phyloP scores from a whole-genome alignment of 37 sponge, comb jelly and placozoan species.

The Cladorhizidae sp. region DNA sequence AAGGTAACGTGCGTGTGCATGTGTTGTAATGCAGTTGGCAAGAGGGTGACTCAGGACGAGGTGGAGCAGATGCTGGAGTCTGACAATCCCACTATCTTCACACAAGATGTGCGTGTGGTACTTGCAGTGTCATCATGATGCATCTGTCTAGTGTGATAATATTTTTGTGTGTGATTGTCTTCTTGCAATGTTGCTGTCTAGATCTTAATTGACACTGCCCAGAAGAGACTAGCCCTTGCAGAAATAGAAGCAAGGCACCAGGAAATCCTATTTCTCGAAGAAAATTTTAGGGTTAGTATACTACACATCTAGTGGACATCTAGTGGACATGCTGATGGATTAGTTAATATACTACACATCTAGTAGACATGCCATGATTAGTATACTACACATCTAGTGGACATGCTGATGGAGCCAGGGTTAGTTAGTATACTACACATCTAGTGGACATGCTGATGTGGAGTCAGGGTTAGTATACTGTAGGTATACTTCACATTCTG shows the following conservation, averaged over 20 bases:
- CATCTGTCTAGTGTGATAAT: neutral
- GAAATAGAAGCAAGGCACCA: conserved; percentile 78
- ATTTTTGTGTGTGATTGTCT: neutral
- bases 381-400: too few species aligned
- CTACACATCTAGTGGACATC: neutral
- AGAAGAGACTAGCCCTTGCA: conserved; percentile 56
- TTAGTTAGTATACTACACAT: too few species aligned
- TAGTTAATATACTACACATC: too few species aligned
- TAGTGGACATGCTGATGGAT: too few species aligned
- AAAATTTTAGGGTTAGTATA: conserved; percentile 55
- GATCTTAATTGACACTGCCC: conserved; percentile 25
- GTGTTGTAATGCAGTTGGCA: conserved; percentile 22
- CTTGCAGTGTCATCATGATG: neutral
- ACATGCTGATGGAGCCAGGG: too few species aligned
- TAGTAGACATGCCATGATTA: too few species aligned
- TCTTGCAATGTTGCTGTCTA: neutral
- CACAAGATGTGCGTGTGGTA: conserved; percentile 70
- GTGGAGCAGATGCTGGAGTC: conserved; percentile 65
- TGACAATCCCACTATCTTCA: conserved; percentile 41
- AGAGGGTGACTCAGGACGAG: conserved; percentile 31
- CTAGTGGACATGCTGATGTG: too few species aligned
- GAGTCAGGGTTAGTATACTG: too few species aligned
- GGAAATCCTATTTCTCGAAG: conserved; percentile 70
- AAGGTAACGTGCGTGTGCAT: neutral
- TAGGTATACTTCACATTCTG: too few species aligned